Base-by-base conservation (phyloP, 2,797 vertebrate genomes). In the Gila robusta region DNA sequence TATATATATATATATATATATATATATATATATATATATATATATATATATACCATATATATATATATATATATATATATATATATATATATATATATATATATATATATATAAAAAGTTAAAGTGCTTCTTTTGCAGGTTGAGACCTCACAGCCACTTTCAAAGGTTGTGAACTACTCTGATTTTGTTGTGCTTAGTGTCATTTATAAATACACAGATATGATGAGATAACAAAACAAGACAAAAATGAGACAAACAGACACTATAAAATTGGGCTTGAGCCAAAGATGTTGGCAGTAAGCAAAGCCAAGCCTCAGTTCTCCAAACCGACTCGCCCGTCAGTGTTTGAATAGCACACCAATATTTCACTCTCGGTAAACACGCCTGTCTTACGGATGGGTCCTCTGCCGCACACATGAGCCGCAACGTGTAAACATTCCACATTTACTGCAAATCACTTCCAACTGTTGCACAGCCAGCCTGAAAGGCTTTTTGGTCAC, bases 401-500 rank as follows among this genome's bases (percentile, higher is more conserved):
- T 64, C 72, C 62, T 59, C 79, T 81, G 76, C 70, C 44, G 47
- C 14, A 67, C 86, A 41, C 44, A 19, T 41, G 82, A 82, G 77
- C 47, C 41, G n/a, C 47, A 17, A 49, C 49, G 41, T 82, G 66
- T 86, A 80, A 72, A 85, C 86, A 73, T 71, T 67, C 52, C 12
- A 10, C 66, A 9, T 79, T 67, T 28, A 35, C 67, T 17, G 47
- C 82, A 73, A 59, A 82, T 56, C 23, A 19, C 52, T 56, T 79
- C 72, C 85, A 86, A 82, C 69, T 56, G 79, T 54, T 82, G 81
- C 41, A 54, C 72, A 79, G 88, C 35, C 37, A 70, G 41, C 70
- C 83, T 87, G 83, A 83, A 85, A 87, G 82, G 23, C 64, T 84
- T 89, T 81, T 71, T 84, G 79, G 85, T 77, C 64, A 44, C 47